Evolutionary conservation across 2,888 invertebrate species (phyloP).

Genomic region (Aphrophora alni): DNA sequence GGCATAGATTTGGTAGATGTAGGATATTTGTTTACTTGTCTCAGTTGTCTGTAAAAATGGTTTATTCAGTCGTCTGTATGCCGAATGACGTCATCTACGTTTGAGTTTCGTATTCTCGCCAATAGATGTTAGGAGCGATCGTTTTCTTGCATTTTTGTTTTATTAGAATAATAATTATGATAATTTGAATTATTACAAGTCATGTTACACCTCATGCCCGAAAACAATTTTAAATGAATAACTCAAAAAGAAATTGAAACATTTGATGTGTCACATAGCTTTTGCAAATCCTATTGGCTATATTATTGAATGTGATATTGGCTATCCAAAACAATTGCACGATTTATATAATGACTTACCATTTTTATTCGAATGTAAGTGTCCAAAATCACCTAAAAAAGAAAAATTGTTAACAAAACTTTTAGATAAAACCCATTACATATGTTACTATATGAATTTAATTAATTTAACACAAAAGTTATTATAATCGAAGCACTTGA

Average conservation of each 20-base stretch:
- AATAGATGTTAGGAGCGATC: too few relatives aligned
- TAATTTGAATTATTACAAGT: too few relatives aligned
- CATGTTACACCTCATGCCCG: constrained; percentile 53
- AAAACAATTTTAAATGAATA: constrained; percentile 52
- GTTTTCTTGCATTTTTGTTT: too few relatives aligned
- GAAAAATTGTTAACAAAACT: constrained; percentile 50
- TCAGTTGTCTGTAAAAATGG: too few relatives aligned
- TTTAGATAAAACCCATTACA: constrained; percentile 50
- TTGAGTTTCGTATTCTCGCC: too few relatives aligned
- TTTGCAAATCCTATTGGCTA: constrained; percentile 43
- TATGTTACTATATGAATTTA: constrained; percentile 52
- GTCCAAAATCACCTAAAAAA: constrained; percentile 9
- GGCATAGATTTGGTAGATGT: too few relatives aligned
- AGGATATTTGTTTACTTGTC: too few relatives aligned
- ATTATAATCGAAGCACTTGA: too few relatives aligned
- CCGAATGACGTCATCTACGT: too few relatives aligned
- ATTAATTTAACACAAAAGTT: too few relatives aligned
- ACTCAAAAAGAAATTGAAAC: background rate
- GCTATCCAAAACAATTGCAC: constrained; percentile 31
- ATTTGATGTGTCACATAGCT: constrained; percentile 10
- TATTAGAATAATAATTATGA: too few relatives aligned
- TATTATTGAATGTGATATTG: constrained; percentile 52
- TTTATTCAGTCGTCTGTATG: too few relatives aligned
- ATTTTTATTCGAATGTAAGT: constrained; percentile 21
- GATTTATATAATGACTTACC: constrained; percentile 33